Evolutionary conservation across 2,113 vertebrate species (phyloP).

Genomic region (Athene cunicularia): DNA sequence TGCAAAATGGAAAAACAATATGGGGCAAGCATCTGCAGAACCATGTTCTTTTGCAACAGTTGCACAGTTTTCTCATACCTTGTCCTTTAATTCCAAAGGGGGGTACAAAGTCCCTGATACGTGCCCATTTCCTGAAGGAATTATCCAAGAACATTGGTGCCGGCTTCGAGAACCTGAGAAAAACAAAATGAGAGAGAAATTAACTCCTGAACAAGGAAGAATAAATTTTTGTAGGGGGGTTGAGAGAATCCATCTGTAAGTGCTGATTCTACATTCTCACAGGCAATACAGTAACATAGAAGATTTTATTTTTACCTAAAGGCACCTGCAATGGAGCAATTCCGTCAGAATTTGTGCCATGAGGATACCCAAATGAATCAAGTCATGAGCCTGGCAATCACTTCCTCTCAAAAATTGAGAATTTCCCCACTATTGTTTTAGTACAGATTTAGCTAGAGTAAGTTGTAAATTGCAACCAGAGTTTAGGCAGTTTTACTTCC

Average conservation of each 20-base stretch:
- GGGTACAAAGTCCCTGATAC: slow-evolving; percentile 83
- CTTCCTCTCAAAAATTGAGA: not conserved
- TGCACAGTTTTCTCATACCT: slow-evolving; percentile 72
- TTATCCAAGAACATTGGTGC: slow-evolving; percentile 86
- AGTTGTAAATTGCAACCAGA: not conserved
- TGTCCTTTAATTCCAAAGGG: slow-evolving; percentile 88
- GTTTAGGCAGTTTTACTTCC: not conserved
- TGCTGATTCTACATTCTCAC: not conserved
- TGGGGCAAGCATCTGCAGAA: not conserved
- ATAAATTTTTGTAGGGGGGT: not conserved
- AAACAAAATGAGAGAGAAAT: slow-evolving; percentile 50
- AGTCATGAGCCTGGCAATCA: not conserved
- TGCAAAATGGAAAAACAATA: not conserved
- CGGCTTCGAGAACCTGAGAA: slow-evolving; percentile 82
- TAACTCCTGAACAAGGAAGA: not conserved
- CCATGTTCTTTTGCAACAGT: not conserved
- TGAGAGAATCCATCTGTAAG: not conserved
- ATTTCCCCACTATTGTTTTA: not conserved
- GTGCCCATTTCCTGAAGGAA: slow-evolving; percentile 83
- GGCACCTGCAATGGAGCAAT: not conserved
- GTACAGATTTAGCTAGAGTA: not conserved
- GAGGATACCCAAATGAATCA: not conserved
- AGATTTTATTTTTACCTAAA: not conserved
- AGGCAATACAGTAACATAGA: not conserved
- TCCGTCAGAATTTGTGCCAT: not conserved